phyloP scores from a whole-genome alignment of 2,888 invertebrate species.

The Lasioglossum leucozonium region DNA sequence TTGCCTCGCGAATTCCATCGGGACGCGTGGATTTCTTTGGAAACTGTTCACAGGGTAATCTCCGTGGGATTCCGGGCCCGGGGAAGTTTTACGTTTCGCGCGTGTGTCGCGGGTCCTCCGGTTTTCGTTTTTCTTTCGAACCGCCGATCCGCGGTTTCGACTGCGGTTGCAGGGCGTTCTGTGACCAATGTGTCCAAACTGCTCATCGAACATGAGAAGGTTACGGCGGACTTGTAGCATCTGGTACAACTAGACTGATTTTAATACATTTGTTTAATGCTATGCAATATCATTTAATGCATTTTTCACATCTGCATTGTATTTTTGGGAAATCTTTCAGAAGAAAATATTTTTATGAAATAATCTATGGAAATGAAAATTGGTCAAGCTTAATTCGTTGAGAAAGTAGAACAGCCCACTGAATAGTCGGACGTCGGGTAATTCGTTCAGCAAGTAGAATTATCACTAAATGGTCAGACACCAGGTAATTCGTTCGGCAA shows the following conservation, averaged over 20 bases:
- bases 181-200: not conserved
- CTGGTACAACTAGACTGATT: not conserved
- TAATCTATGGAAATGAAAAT: too few relatives aligned
- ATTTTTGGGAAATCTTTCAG: too few relatives aligned
- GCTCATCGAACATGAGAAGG: not conserved
- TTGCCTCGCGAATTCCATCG: slow-evolving; percentile 18
- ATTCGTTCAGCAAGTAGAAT: too few relatives aligned
- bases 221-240: not conserved
- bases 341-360: too few relatives aligned
- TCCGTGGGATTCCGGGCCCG: not conserved
- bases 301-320: too few relatives aligned
- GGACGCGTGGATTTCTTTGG: slow-evolving; percentile 22
- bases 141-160: not conserved
- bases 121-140: not conserved
- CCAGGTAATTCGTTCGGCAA: too few relatives aligned
- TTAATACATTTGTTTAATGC: too few relatives aligned
- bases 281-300: too few relatives aligned
- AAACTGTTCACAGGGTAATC: slow-evolving; percentile 34
- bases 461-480: too few relatives aligned
- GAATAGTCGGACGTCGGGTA: too few relatives aligned
- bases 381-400: too few relatives aligned
- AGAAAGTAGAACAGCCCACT: too few relatives aligned
- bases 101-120: not conserved
- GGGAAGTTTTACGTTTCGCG: slow-evolving; percentile 7
- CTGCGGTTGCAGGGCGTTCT: not conserved